Percentiles rank a stretch among this genome's conserved stretches.
Evolutionary conservation across 2,797 vertebrate genomes (phyloP).

Genomic region (Crenuchus spilurus): DNA sequence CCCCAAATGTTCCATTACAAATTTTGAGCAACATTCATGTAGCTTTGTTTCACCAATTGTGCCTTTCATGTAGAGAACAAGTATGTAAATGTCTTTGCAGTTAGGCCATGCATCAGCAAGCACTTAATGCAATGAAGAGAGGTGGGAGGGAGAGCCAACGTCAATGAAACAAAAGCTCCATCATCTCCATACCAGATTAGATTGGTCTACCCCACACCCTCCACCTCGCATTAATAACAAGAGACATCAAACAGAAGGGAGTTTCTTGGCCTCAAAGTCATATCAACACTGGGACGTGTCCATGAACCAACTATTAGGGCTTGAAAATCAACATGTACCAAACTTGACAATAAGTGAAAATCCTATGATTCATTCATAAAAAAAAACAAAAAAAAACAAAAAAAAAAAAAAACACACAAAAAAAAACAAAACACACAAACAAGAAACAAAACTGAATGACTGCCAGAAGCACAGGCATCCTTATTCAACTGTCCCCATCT

Average conservation of each 20-base stretch:
- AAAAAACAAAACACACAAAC: no score
- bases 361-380: not conserved
- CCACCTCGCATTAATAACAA: slow-evolving; percentile 41
- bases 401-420: no score
- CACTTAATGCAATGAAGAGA: slow-evolving; percentile 1
- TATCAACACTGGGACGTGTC: not conserved
- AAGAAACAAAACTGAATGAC: no score
- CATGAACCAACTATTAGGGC: not conserved
- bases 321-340: not conserved
- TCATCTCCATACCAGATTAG: slow-evolving; percentile 57
- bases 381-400: no score
- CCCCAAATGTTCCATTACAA: no score
- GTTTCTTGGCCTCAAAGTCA: not conserved
- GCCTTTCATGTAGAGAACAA: not conserved
- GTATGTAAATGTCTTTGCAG: not conserved
- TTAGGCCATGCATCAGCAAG: not conserved
- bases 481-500: no score
- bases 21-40: not conserved
- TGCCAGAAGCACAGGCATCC: no score
- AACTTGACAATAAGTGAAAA: not conserved
- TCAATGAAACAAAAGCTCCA: slow-evolving; percentile 43
- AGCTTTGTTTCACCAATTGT: no score
- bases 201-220: slow-evolving; percentile 41
- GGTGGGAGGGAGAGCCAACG: slow-evolving; percentile 27
- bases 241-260: slow-evolving; percentile 25